Evolutionary conservation across 2,888 invertebrate genomes (phyloP), one percentile per base, ranked within the genome.

Genomic region (Eilema depressum): DNA sequence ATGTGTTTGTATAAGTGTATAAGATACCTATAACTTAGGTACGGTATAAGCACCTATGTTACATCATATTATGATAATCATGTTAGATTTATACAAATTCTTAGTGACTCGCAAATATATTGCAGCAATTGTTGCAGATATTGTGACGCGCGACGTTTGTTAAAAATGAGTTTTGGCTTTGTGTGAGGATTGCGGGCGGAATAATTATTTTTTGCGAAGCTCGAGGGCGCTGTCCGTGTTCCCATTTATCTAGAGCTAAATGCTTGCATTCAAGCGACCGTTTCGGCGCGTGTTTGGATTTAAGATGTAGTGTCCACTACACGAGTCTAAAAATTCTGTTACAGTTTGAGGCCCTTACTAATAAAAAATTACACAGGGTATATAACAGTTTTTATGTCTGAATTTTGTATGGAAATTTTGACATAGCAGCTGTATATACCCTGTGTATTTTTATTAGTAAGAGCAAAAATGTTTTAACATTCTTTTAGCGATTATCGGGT

Each of bases 231-330:
- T 80, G 83, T 83, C 83, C 84, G 83, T 86, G 85, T 87, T 85
- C 85, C 85, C 88, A 88, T 91, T 91, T 90, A 88, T 89, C 84
- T 88, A 76, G 76, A 86, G 86, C 83, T 88, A 90, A 89, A 90
- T 88, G 86, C 86, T 88, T 83, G 86, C 86, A 88, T 88, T 88
- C 87, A 87, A 77, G 84, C 86, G 86, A 84, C 84, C 84, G 80
- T 83, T 87, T 85, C 69, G 80, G 78, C 75, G 80, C 80, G 82
- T 86, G 79, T 87, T 83, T 82, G 83, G 85, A 82, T 87, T 86
- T 82, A 80, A 80, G 78, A 75, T 77, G 70, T 69, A 68, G 74
- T 53, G 65, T 63, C 60, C 63, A 53, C 47, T 71, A 68, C 69
- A 56, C 67, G 70, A 61, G 41, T n/a, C 20, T 60, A 26, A 65